These are phyloP conservation scores for Strongylocentrotus purpuratus DNA, from an alignment of 35 echinoderm and acorn worm species.

Conservation along the genomic window DNA sequence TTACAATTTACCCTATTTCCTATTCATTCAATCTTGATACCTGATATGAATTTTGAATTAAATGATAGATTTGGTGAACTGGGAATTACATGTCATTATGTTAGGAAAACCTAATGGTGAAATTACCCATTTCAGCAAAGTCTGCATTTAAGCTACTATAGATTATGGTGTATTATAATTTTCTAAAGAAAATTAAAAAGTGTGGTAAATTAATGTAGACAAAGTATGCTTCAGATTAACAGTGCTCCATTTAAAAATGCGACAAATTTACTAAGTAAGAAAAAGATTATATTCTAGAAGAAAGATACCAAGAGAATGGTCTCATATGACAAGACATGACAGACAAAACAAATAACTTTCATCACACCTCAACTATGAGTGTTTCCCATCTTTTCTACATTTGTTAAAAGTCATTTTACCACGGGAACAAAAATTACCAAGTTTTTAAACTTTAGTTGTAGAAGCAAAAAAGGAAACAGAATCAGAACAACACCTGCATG, in stretches of 20 bases:
- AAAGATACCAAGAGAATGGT: neutral
- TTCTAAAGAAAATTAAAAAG: neutral
- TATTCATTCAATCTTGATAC: neutral
- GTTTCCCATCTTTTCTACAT: neutral
- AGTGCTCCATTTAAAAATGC: neutral
- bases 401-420: neutral
- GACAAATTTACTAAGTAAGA: neutral
- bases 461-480: neutral
- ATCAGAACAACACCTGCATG: neutral
- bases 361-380: no score
- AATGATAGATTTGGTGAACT: conserved; percentile 18
- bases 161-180: conserved; percentile 5
- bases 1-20: conserved; percentile 11
- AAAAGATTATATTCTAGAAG: neutral
- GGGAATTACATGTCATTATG: neutral
- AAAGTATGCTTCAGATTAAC: neutral
- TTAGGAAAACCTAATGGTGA: neutral
- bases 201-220: neutral
- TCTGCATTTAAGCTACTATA: neutral
- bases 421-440: neutral
- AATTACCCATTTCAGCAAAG: conserved; percentile 10
- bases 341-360: neutral
- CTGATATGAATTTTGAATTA: neutral
- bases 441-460: neutral
- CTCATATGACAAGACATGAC: neutral